Percentiles rank a stretch among this genome's conserved stretches.
phyloP scores from a whole-genome alignment of 1,140 invertebrate species.

The Drosophila carrolli region DNA sequence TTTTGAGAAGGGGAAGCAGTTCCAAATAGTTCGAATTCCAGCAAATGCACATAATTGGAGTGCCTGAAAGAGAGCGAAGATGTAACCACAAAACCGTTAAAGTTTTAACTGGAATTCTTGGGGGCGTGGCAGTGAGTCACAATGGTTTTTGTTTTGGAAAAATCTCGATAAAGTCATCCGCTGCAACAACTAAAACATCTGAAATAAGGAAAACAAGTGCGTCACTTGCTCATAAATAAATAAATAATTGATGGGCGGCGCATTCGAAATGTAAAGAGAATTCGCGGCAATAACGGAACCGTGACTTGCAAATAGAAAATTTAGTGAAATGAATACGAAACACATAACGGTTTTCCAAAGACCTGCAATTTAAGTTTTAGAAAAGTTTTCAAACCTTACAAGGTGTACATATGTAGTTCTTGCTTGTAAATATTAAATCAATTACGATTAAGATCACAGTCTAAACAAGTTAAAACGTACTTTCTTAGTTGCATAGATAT shows the following conservation, averaged over 20 bases:
- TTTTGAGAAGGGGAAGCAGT: neutral
- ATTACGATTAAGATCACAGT: too few relatives aligned
- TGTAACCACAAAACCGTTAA: slow-evolving; percentile 2
- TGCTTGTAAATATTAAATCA: too few relatives aligned
- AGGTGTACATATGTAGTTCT: neutral
- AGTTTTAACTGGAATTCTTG: neutral
- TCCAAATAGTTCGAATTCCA: slow-evolving; percentile 43
- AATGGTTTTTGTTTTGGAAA: slow-evolving; percentile 2
- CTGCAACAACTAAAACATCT: slow-evolving; percentile 1
- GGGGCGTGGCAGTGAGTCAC: slow-evolving; percentile 8
- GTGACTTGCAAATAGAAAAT: slow-evolving; percentile 28
- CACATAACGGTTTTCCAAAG: slow-evolving; percentile 2
- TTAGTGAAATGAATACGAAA: neutral
- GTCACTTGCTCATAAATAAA: slow-evolving; percentile 46
- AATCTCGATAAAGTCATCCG: slow-evolving; percentile 7
- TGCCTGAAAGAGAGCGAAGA: neutral
- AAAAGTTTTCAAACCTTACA: neutral
- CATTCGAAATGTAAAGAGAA: slow-evolving; percentile 14
- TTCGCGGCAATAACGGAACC: slow-evolving; percentile 24
- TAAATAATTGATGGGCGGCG: slow-evolving; percentile 40
- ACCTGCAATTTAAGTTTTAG: neutral
- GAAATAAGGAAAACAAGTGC: slow-evolving; percentile 35
- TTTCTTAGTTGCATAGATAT: too few relatives aligned
- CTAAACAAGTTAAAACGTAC: too few relatives aligned
- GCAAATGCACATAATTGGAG: slow-evolving; percentile 32